phyloP scores from a whole-genome alignment of 2,113 vertebrate genomes.

The Lota lota region DNA sequence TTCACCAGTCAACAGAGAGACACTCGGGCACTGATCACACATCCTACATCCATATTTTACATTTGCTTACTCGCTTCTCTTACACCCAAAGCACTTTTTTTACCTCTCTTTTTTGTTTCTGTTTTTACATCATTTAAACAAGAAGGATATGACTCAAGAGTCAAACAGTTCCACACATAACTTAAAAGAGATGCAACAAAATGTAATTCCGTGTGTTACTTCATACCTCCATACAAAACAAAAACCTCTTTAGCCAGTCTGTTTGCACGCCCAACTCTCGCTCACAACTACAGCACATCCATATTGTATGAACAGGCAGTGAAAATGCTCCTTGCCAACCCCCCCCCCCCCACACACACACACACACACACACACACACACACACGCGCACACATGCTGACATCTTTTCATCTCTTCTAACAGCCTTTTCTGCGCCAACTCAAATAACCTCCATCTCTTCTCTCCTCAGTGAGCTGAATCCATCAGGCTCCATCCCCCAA shows the following conservation, averaged over 20 bases:
- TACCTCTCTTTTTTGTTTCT: constrained; percentile 1
- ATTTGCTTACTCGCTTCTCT: constrained; percentile 11
- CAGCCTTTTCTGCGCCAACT: constrained; percentile 11
- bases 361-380: no score
- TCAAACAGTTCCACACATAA: constrained; percentile 48
- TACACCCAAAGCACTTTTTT: constrained; percentile 3
- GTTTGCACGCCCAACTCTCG: constrained; percentile 38
- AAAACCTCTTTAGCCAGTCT: constrained; percentile 33
- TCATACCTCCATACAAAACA: constrained; percentile 43
- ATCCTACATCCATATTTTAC: constrained; percentile 45
- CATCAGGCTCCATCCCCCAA: constrained; percentile 1
- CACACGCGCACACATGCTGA: background rate
- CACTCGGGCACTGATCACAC: constrained; percentile 33
- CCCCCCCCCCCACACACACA: no score
- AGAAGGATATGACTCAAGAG: constrained; percentile 48
- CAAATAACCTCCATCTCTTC: constrained; percentile 8
- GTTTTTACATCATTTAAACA: constrained; percentile 19
- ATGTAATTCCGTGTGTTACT: constrained; percentile 25
- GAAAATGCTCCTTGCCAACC: constrained; percentile 50
- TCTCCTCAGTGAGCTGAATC: constrained; percentile 9
- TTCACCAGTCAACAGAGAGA: constrained; percentile 37
- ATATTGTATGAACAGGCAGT: constrained; percentile 61
- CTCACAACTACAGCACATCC: constrained; percentile 52
- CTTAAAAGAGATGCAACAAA: constrained; percentile 13
- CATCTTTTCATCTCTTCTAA: constrained; percentile 26